phyloP scores from a whole-genome alignment of 2,113 vertebrate genomes.

The Ctenodactylus gundi region DNA sequence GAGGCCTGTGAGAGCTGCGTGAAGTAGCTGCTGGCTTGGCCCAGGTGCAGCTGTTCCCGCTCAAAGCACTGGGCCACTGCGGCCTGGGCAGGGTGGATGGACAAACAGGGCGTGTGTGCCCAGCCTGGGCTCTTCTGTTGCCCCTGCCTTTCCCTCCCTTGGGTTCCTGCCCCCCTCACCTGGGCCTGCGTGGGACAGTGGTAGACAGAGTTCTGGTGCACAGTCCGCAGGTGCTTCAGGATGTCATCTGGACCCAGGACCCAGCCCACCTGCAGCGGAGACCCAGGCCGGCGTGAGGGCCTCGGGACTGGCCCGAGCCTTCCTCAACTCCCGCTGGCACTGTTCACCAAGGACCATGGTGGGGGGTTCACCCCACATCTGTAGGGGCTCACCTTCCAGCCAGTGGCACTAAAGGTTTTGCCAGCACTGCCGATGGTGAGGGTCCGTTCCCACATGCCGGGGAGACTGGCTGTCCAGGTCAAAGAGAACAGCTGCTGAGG shows the following conservation, averaged over 20 bases:
- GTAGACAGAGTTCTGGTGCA: slow-evolving; percentile 94
- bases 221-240: slow-evolving; percentile 89
- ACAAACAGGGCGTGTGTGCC: not conserved
- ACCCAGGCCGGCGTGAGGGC: slow-evolving; percentile 12
- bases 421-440: slow-evolving; percentile 93
- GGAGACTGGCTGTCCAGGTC: slow-evolving; percentile 88
- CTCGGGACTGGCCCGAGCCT: not conserved
- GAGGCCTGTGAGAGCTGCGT: slow-evolving; percentile 84
- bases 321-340: not conserved
- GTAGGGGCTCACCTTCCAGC: slow-evolving; percentile 91
- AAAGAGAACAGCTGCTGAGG: not conserved
- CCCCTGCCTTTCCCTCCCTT: rapidly evolving
- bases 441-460: slow-evolving; percentile 96
- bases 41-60: slow-evolving; percentile 85
- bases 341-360: rapidly evolving
- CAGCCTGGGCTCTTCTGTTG: rapidly evolving
- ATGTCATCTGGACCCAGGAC: slow-evolving; percentile 86
- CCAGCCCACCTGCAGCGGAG: slow-evolving; percentile 92
- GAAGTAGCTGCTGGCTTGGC: slow-evolving; percentile 93
- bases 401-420: slow-evolving; percentile 95
- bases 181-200: slow-evolving; percentile 93
- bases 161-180: slow-evolving; percentile 80
- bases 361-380: rapidly evolving
- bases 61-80: slow-evolving; percentile 90
- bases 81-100: slow-evolving; percentile 81